These are phyloP conservation scores for Amphipoea lucens DNA, from an alignment of 2,888 invertebrate species.

Conservation along the genomic window DNA sequence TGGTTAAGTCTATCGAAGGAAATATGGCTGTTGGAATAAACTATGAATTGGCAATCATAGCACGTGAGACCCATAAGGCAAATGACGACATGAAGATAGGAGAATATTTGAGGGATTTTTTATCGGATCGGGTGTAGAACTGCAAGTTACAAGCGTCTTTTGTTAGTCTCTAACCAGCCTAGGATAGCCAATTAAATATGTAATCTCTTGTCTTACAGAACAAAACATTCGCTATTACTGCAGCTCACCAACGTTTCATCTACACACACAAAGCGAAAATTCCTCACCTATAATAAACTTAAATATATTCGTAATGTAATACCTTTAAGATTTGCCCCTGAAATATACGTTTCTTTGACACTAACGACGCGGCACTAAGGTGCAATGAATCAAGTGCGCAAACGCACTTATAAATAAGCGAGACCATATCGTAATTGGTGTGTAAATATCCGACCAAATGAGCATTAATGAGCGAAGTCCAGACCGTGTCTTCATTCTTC, in stretches of 20 bases:
- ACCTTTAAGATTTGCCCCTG: constrained; percentile 71
- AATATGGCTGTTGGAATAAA: neutral
- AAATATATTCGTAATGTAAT: constrained; percentile 61
- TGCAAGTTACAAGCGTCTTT: neutral
- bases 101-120: neutral
- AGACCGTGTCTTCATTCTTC: constrained; percentile 80
- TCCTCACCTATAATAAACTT: constrained; percentile 54
- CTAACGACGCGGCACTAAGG: constrained; percentile 77
- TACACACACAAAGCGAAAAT: constrained; percentile 36
- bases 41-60: neutral
- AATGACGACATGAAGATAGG: neutral
- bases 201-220: no score
- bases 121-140: neutral
- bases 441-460: constrained; percentile 85
- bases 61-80: neutral
- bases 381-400: constrained; percentile 80
- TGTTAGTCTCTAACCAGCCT: neutral
- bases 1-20: neutral
- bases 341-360: constrained; percentile 77
- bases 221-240: neutral
- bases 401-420: constrained; percentile 78
- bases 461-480: constrained; percentile 81
- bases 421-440: constrained; percentile 84
- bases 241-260: neutral
- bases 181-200: neutral